Evolutionary conservation across 2,888 invertebrate species (phyloP).

Genomic region (Hypomecis punctinalis): DNA sequence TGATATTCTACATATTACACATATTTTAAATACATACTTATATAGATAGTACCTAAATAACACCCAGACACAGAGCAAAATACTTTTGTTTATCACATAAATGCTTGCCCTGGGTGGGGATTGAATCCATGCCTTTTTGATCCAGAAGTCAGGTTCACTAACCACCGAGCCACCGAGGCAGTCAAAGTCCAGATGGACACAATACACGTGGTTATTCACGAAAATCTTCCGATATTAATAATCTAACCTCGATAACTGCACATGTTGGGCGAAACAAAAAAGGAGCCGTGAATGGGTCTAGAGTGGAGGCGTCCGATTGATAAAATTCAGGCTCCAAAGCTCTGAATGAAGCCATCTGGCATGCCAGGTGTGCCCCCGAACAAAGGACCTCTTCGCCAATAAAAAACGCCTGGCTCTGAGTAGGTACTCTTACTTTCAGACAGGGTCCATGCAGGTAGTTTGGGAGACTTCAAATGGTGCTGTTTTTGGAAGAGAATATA

Average conservation of each 20-base stretch:
- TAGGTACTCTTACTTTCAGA: slow-evolving; percentile 42
- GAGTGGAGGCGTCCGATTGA: slow-evolving; percentile 70
- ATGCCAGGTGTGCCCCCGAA: slow-evolving; percentile 70
- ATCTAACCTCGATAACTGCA: slow-evolving; percentile 38
- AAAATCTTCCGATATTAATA: slow-evolving; percentile 31
- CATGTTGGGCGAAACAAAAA: slow-evolving; percentile 60
- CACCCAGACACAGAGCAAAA: no score
- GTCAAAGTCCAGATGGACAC: not conserved
- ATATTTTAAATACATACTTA: no score
- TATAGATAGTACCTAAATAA: no score
- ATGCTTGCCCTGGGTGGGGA: no score
- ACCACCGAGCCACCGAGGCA: no score
- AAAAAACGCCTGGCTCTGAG: slow-evolving; percentile 37
- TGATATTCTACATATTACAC: no score
- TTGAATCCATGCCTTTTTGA: no score
- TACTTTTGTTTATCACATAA: no score
- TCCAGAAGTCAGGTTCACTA: no score
- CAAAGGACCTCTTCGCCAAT: slow-evolving; percentile 62
- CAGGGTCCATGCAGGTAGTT: slow-evolving; percentile 36
- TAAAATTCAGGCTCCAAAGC: slow-evolving; percentile 75
- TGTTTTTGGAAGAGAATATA: not conserved
- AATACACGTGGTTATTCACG: slow-evolving; percentile 29
- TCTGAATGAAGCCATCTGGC: slow-evolving; percentile 76
- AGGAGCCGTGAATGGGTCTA: slow-evolving; percentile 63
- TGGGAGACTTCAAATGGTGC: slow-evolving; percentile 4